A percentile compares a stretch with the other conserved stretches of the same genome.
Conservation (phyloP, 1,140 invertebrate genomes). For the Pachyrhynchus sulphureomaculatus region DNA sequence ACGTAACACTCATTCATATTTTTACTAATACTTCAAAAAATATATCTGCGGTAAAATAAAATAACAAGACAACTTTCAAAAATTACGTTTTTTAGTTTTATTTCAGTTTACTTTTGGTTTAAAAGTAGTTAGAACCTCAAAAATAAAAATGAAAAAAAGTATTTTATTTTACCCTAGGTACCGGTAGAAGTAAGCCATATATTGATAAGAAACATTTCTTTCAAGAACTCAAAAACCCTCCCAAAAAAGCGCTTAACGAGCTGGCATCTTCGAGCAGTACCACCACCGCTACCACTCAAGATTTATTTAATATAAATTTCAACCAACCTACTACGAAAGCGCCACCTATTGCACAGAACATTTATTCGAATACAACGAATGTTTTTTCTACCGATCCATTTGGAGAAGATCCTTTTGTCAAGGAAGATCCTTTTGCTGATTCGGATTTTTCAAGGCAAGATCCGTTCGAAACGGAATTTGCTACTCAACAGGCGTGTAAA, state of each 20-base stretch:
- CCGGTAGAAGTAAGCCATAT: constrained; percentile 85
- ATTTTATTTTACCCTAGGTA: constrained; percentile 63
- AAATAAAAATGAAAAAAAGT: constrained; percentile 19
- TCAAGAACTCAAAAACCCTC: constrained; percentile 89
- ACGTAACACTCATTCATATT: not conserved
- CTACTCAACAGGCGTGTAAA: constrained; percentile 24
- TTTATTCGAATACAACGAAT: constrained; percentile 46
- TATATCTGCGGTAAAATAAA: constrained; percentile 45
- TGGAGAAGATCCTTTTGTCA: constrained; percentile 69
- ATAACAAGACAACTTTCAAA: constrained; percentile 22
- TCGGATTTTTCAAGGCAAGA: constrained; percentile 56
- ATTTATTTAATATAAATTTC: constrained; percentile 31
- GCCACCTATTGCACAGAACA: constrained; percentile 23
- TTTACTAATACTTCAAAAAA: not conserved
- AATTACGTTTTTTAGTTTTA: constrained; percentile 8
- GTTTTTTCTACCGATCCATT: constrained; percentile 62
- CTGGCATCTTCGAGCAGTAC: constrained; percentile 55
- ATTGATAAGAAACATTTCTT: constrained; percentile 95
- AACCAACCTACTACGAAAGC: constrained; percentile 46
- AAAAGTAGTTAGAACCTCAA: constrained; percentile 11
- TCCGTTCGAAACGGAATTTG: constrained; percentile 63
- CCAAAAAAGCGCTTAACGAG: constrained; percentile 87
- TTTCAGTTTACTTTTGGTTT: constrained; percentile 28
- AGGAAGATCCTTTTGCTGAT: constrained; percentile 64
- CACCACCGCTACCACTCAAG: constrained; percentile 16